These are phyloP conservation scores for Monopterus albus DNA, from an alignment of 2,113 vertebrate genomes.

Conservation along the genomic window DNA sequence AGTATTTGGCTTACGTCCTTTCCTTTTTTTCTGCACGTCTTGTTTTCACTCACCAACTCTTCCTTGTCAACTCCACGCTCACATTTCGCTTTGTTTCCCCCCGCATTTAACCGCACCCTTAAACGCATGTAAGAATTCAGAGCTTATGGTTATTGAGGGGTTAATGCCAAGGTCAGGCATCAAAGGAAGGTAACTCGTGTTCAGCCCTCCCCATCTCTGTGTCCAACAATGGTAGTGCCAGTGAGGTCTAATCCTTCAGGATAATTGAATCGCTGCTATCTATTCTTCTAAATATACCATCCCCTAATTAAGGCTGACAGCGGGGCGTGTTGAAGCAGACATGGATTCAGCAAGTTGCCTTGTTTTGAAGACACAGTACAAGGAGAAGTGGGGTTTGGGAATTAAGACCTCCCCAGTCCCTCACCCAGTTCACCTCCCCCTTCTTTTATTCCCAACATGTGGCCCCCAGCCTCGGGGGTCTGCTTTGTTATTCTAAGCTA, in stretches of 20 bases:
- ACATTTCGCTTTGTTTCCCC: slow-evolving; percentile 5
- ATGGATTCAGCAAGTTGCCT: slow-evolving; percentile 46
- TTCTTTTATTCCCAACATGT: not conserved
- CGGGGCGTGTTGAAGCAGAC: slow-evolving; percentile 25
- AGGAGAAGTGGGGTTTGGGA: not conserved
- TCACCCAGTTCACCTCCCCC: not conserved
- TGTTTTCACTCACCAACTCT: slow-evolving; percentile 2
- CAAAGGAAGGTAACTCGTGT: slow-evolving; percentile 25
- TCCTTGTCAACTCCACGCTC: slow-evolving; percentile 34
- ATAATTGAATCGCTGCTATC: slow-evolving; percentile 64
- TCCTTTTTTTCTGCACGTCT: not conserved
- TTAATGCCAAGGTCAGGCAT: slow-evolving; percentile 66
- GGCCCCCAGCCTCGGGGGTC: slow-evolving; percentile 12
- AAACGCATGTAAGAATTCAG: slow-evolving; percentile 22
- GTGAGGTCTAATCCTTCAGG: slow-evolving; percentile 56
- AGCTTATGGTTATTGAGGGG: slow-evolving; percentile 25
- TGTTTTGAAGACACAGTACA: slow-evolving; percentile 57
- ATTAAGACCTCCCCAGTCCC: not conserved
- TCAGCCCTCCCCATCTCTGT: not conserved
- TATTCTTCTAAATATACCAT: slow-evolving; percentile 63
- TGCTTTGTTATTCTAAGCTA: slow-evolving; percentile 46
- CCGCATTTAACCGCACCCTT: slow-evolving; percentile 7
- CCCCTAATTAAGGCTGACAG: slow-evolving; percentile 60
- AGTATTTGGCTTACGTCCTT: slow-evolving; percentile 16
- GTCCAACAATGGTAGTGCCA: slow-evolving; percentile 43